Base-by-base conservation (phyloP, 2,888 invertebrate genomes). In the Andrena praecox region DNA sequence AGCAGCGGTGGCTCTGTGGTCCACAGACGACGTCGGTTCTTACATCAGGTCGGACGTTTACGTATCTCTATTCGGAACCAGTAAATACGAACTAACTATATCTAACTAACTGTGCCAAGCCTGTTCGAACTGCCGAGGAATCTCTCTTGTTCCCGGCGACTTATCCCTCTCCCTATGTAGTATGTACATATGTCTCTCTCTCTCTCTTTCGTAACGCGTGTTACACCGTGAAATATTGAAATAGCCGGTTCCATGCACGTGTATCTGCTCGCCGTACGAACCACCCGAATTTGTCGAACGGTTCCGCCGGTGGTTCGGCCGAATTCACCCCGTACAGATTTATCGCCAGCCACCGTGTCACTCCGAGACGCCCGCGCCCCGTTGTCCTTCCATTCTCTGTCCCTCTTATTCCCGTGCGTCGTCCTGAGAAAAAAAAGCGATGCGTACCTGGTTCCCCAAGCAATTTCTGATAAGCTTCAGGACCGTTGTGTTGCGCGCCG, bases 81-180 rank as follows among this genome's bases (percentile, higher is more conserved):
- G 86, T 89, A 87, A 87, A 89, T 89, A 89, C 86, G 77, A 84
- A 86, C 88, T 87, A 42, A 42, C 42, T 42, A 16, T 42, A 88
- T 71, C 85, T 75, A 88, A 88, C 84, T 84, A 85, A 89, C 81
- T 77, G 63, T 52, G 73, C 62, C 68, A 54, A 33, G 42, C 66
- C 67, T 48, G 52, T 20, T 69, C 60, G 56, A 76, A 72, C 68
- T 76, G 16, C 68, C 0, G 68, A 82, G 74, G 59, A 82, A 81
- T 82, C 82, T 66, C 71, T 70, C 70, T 75, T 75, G 66, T 50
- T 77, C 59, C 31, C 70, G 24, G 42, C 74, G 66, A 81, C 74
- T 81, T 81, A 67, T 80, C 80, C 66, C 74, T 52, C 35, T 69
- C 69, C 71, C 10, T 31, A 20, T 69, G 69, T 72, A 16, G 42